Evolutionary conservation across 1,140 invertebrate genomes (phyloP).

Genomic region (Radopholus similis): DNA sequence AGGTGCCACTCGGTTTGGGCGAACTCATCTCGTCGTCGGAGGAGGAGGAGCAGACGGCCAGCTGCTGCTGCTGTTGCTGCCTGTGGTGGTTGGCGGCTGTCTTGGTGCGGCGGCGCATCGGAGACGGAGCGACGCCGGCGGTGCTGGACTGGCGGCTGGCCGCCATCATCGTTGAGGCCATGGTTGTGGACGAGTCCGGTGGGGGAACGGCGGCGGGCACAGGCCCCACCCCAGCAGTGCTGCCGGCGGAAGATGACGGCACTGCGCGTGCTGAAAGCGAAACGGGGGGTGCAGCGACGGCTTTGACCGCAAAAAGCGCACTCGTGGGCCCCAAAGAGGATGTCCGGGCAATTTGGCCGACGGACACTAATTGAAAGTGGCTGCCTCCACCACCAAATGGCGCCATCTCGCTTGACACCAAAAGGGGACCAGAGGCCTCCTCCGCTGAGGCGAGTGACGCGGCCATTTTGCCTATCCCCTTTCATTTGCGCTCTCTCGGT

Average conservation of each 20-base stretch:
- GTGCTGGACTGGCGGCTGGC: not conserved
- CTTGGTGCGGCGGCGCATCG: constrained; percentile 4
- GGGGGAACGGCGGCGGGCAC: not conserved
- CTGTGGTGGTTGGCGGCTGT: not conserved
- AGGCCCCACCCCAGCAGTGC: not conserved
- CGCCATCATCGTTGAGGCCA: not conserved
- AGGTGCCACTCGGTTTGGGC: constrained; percentile 15
- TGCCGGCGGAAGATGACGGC: too few species aligned
- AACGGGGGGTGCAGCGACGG: too few species aligned
- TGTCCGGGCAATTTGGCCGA: too few species aligned
- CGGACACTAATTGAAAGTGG: constrained; percentile 6
- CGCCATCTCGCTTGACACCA: too few species aligned
- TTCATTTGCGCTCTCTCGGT: too few species aligned
- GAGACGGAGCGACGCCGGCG: not conserved
- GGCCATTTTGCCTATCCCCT: too few species aligned
- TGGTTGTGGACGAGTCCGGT: not conserved
- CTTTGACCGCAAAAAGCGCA: too few species aligned
- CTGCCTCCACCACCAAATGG: too few species aligned
- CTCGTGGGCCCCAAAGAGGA: too few species aligned
- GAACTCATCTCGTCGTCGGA: constrained; percentile 38
- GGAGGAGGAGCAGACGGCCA: constrained; percentile 25
- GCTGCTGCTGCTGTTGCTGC: constrained; percentile 1
- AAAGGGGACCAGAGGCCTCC: too few species aligned
- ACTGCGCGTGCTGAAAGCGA: too few species aligned
- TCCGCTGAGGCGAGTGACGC: too few species aligned